These are phyloP conservation scores for Tachystola acroxantha DNA, from an alignment of 2,888 invertebrate genomes.

Conservation along the genomic window DNA sequence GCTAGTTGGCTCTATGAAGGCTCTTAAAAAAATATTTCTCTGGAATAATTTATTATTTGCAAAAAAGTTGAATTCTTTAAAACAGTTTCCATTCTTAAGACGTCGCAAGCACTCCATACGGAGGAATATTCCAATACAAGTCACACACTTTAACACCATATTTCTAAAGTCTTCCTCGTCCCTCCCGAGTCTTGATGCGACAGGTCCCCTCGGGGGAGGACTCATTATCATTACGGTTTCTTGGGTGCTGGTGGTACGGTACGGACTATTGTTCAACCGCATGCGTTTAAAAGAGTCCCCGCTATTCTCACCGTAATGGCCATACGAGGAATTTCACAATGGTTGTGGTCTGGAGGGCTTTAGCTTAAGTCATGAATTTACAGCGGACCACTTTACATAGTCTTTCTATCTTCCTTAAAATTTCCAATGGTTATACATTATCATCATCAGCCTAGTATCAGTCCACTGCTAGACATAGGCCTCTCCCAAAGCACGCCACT, in stretches of 20 bases:
- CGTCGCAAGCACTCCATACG: not conserved
- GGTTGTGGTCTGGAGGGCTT: slow-evolving; percentile 27
- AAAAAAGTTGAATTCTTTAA: not conserved
- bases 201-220: not conserved
- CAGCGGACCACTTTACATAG: slow-evolving; percentile 1
- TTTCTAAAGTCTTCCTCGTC: not conserved
- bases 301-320: slow-evolving; percentile 28
- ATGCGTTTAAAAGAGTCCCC: slow-evolving; percentile 1
- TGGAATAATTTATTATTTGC: too few species aligned
- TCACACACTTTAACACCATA: not conserved
- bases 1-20: too few species aligned
- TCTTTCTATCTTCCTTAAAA: too few species aligned
- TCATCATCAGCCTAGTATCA: too few species aligned
- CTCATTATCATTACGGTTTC: not conserved
- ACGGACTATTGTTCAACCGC: slow-evolving; percentile 8
- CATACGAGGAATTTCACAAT: slow-evolving; percentile 37
- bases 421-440: too few species aligned
- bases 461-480: too few species aligned
- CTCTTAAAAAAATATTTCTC: too few species aligned
- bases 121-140: not conserved
- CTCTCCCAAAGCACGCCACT: too few species aligned
- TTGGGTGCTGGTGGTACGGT: not conserved
- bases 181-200: not conserved
- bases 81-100: not conserved
- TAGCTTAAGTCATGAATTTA: not conserved